Conservation (phyloP, 2,113 vertebrate species). For the Vidua macroura region DNA sequence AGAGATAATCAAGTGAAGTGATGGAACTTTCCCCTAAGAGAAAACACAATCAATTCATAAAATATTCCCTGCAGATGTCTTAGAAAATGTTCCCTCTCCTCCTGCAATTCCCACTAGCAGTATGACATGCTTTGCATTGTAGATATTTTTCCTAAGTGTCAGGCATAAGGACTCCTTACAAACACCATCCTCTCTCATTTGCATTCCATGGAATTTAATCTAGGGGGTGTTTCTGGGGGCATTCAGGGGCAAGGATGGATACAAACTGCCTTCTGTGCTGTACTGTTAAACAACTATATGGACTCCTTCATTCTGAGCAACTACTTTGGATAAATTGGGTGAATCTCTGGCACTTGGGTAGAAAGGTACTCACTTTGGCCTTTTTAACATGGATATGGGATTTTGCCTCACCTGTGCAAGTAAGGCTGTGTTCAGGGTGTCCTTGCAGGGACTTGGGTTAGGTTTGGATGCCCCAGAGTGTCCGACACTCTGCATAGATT, state of each 20-base stretch:
- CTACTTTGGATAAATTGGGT: neutral
- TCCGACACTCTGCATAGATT: neutral
- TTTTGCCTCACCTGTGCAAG: neutral
- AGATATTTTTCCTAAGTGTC: neutral
- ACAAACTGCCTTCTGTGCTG: neutral
- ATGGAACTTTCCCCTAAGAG: slow-evolving; percentile 53
- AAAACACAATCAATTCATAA: slow-evolving; percentile 59
- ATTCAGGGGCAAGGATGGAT: neutral
- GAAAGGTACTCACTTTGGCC: neutral
- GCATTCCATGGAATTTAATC: neutral
- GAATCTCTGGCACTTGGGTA: neutral
- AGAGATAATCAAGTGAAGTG: slow-evolving; percentile 67
- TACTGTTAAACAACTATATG: neutral
- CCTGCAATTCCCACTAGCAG: slow-evolving; percentile 1
- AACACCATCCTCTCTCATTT: neutral
- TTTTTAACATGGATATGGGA: neutral
- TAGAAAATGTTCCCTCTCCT: slow-evolving; percentile 23
- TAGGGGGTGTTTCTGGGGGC: neutral
- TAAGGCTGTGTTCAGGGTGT: neutral
- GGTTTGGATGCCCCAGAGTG: neutral
- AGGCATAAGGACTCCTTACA: neutral
- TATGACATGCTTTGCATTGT: slow-evolving; percentile 19
- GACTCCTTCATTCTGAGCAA: neutral
- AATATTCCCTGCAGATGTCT: slow-evolving; percentile 59
- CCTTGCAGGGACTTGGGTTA: neutral